Base-by-base conservation (phyloP, 1,140 invertebrate genomes). In the Eriocheir sinensis region DNA sequence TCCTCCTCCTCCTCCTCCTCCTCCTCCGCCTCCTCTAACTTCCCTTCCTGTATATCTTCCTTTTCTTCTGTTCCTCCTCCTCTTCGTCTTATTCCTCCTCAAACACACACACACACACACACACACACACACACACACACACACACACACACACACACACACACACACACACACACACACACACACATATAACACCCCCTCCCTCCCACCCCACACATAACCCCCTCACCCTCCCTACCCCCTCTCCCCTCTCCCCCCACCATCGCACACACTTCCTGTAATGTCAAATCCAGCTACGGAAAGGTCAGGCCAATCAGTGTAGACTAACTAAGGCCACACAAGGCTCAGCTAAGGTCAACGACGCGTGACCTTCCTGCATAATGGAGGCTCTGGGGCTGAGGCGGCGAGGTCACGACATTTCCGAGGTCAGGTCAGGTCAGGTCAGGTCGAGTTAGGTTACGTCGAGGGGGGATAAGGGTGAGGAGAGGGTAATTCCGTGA, bases 41-140 rank as follows among this genome's bases (percentile, higher is more conserved):
- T 48, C 44, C 15, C 44, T 48, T 48, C 15, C 44, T 15, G 15
- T 4, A 48, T 48, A 48, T 48, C 15, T 48, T 48, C 4, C 27
- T 27, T 30, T n/a, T 34, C 40, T 85, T 3, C 83, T 27, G n/a
- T n/a, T n/a, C n/a, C n/a, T n/a, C n/a, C n/a, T n/a, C n/a, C n/a
- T n/a, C n/a, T 34, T 85, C 83, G 83, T 34, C 83, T 48, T n/a
- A n/a, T n/a, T 9, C 36, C 32, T 40, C 3, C 32, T 12, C 21
- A 86, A 8, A 36, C 30, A 86, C 83, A 86, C 53, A 72, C 60
- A 72, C 60, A 72, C 60, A 88, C 85, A 40, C 85, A 88, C 85
- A 88, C 85, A 88, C 85, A 88, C 85, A 88, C 85, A 88, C 85
- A 88, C 34, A 88, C 85, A 88, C 85, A 88, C 85, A 88, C 85